Conservation (phyloP, 1,140 invertebrate species). For the Zaprionus kolodkinae region DNA sequence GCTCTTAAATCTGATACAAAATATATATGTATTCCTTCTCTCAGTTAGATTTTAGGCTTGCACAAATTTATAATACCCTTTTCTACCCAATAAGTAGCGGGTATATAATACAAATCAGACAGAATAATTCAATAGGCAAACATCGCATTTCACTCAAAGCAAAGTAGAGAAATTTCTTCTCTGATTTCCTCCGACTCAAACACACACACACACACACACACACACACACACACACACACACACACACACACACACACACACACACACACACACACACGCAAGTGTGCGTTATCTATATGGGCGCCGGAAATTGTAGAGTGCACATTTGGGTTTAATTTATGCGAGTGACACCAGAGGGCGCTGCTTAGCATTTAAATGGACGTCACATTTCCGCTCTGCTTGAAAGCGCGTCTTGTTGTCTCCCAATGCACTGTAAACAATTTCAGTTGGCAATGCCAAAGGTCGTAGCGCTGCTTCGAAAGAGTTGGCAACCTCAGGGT, state of each 20-base stretch:
- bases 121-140: constrained; percentile 13
- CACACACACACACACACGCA: background rate
- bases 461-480: no score
- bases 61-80: no score
- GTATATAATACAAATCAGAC: background rate
- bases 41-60: no score
- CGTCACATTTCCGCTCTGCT: constrained; percentile 68
- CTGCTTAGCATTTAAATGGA: constrained; percentile 77
- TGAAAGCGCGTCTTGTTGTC: constrained; percentile 40
- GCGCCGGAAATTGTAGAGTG: constrained; percentile 73
- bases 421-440: constrained; percentile 30
- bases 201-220: background rate
- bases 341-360: constrained; percentile 61
- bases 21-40: no score
- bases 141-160: constrained; percentile 16
- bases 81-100: no score
- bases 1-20: no score
- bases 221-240: background rate
- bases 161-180: background rate
- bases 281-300: constrained; percentile 60
- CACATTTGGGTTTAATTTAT: constrained; percentile 69
- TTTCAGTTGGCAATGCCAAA: background rate
- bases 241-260: background rate
- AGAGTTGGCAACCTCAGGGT: constrained; percentile 53
- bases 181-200: constrained; percentile 44